Conservation (phyloP, 1,140 invertebrate species). For the Subanguina moxae region DNA sequence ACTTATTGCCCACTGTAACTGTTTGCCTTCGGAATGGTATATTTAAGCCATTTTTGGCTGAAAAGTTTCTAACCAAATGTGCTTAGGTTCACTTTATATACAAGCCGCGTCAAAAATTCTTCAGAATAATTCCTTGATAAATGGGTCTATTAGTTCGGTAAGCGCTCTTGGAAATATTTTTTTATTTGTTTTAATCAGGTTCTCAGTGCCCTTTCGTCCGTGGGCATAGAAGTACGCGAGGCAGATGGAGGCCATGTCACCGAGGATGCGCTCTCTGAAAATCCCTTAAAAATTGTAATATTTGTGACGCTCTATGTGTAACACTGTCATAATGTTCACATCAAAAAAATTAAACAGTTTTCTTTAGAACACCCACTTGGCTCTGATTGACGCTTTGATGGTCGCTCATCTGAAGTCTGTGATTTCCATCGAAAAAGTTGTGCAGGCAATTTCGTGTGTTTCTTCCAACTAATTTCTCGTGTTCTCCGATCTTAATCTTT, state of each 20-base stretch:
- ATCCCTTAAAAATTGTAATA: conserved; percentile 16
- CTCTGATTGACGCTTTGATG: conserved; percentile 95
- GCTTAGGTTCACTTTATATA: conserved; percentile 79
- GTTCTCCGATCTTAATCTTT: not conserved
- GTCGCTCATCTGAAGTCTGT: conserved; percentile 86
- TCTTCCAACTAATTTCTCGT: not conserved
- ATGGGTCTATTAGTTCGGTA: conserved; percentile 10
- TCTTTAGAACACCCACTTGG: conserved; percentile 83
- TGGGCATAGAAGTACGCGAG: conserved; percentile 81
- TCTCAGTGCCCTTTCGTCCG: conserved; percentile 78
- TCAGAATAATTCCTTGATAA: conserved; percentile 88
- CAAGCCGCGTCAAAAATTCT: conserved; percentile 90
- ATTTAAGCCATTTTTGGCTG: no score
- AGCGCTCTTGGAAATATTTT: no score
- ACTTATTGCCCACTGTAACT: conserved; percentile 85
- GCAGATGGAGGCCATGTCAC: conserved; percentile 80
- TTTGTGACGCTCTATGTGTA: not conserved
- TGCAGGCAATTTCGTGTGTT: conserved; percentile 71
- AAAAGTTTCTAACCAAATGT: no score
- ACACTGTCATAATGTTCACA: not conserved
- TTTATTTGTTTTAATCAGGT: conserved; percentile 53
- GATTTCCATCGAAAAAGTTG: conserved; percentile 79
- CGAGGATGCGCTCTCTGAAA: conserved; percentile 75
- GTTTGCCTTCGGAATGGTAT: conserved; percentile 80
- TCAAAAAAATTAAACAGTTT: not conserved